These are phyloP conservation scores for Bolborhynchus lineola DNA, from an alignment of 2,113 vertebrate genomes.

Conservation along the genomic window DNA sequence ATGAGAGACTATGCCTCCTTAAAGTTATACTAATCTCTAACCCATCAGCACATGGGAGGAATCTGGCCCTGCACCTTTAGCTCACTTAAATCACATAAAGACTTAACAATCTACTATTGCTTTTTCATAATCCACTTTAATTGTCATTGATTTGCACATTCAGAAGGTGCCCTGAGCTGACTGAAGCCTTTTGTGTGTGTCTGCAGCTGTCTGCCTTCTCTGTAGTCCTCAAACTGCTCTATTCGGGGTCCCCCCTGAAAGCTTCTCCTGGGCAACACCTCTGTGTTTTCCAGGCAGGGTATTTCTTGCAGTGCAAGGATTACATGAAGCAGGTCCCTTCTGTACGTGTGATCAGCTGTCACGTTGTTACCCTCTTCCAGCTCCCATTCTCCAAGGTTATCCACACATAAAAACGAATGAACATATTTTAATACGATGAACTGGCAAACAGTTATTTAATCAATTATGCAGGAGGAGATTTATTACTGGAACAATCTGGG, in stretches of 20 bases:
- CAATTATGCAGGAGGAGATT: slow-evolving; percentile 35
- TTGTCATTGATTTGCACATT: slow-evolving; percentile 61
- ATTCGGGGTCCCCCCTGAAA: neutral
- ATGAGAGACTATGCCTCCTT: neutral
- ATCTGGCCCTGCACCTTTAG: neutral
- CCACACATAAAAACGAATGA: neutral
- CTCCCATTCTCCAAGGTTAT: neutral
- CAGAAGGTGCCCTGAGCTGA: slow-evolving; percentile 6
- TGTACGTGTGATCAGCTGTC: neutral
- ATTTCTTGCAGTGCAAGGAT: neutral
- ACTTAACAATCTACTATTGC: slow-evolving; percentile 55
- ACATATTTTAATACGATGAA: slow-evolving; percentile 32
- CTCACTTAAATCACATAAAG: slow-evolving; percentile 56
- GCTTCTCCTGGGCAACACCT: neutral
- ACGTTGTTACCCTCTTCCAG: neutral
- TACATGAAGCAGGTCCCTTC: neutral
- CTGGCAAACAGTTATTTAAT: slow-evolving; percentile 49
- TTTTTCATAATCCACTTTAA: slow-evolving; percentile 73
- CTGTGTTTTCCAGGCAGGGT: neutral
- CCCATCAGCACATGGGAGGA: neutral
- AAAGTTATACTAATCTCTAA: neutral
- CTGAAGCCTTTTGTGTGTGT: neutral
- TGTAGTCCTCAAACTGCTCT: neutral
- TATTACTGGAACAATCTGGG: slow-evolving; percentile 5
- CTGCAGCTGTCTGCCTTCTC: neutral